Evolutionary conservation across 2,888 invertebrate species (phyloP), one percentile per base, ranked within the genome.

Genomic region (Argyresthia albistria): DNA sequence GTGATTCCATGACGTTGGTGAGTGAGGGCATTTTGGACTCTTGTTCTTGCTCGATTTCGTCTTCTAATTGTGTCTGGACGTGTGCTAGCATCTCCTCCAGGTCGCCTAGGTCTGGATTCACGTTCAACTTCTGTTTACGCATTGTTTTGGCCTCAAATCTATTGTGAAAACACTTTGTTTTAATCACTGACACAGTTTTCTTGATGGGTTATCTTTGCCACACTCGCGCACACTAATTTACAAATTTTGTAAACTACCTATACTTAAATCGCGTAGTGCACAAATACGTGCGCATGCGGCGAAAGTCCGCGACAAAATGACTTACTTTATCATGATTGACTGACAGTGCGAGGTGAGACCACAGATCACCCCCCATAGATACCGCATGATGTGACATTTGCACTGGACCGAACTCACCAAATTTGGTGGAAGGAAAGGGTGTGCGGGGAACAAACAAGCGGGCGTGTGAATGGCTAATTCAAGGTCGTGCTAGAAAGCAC

Each of bases 81-180:
- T 81, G 77, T 0, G 87, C 87, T 15, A 88, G 62, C 88, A 88
- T 88, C 57, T 88, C 86, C 54, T 88, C 88, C 9, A 88, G 56
- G 53, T 88, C 88, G 0, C 84, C 86, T 46, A 88, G 58, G 58
- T 88, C 87, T 1, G 87, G 87, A 57, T 83, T 80, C 9, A 82
- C 59, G 37, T 72, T 80, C 61, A 83, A 62, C 58, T 80, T 84
- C 42, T 67, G 84, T 84, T 59, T 57, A 56, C 43, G 47, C 51
- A 56, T 51, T 55, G 53, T 56, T 49, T 47, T 42, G 47, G 37
- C 15, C 50, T 37, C 35, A 48, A 45, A 36, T 35, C 47, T 47
- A 35, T 35, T 47, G 1, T 12, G n/a, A 11, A 7, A 11, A 35
- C 47, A 47, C 47, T 47, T 11, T 10, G 6, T 14, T 45, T 16